phyloP scores from a whole-genome alignment of 2,888 invertebrate species.

The Cabera pusaria region DNA sequence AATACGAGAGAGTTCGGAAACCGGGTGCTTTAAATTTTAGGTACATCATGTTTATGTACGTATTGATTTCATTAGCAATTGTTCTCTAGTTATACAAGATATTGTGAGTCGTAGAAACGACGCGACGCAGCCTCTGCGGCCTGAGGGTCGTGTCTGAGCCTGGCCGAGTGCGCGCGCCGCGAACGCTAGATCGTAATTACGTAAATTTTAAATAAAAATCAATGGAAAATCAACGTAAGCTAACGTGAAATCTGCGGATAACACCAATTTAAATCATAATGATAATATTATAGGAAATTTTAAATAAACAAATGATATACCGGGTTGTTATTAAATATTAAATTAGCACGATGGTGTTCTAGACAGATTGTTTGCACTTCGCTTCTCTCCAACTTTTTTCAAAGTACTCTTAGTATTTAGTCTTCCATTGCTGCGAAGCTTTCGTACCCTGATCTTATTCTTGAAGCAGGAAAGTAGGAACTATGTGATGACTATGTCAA shows the following conservation, averaged over 20 bases:
- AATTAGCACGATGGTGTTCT: slow-evolving; percentile 59
- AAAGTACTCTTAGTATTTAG: slow-evolving; percentile 60
- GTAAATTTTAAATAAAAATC: slow-evolving; percentile 27
- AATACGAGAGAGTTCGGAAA: slow-evolving; percentile 81
- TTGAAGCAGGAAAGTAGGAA: slow-evolving; percentile 73
- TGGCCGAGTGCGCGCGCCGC: slow-evolving; percentile 17
- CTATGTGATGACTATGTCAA: slow-evolving; percentile 83
- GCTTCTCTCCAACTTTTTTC: slow-evolving; percentile 53
- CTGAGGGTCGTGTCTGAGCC: slow-evolving; percentile 18
- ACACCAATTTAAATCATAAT: slow-evolving; percentile 72
- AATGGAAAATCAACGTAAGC: slow-evolving; percentile 17
- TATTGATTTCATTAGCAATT: slow-evolving; percentile 74
- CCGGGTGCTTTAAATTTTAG: slow-evolving; percentile 81
- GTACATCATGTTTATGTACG: slow-evolving; percentile 72
- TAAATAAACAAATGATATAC: slow-evolving; percentile 55
- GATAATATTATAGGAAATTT: slow-evolving; percentile 53
- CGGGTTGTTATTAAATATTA: slow-evolving; percentile 60
- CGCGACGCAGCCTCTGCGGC: slow-evolving; percentile 19
- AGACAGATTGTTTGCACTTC: slow-evolving; percentile 61
- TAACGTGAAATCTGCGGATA: slow-evolving; percentile 52
- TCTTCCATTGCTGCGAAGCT: slow-evolving; percentile 78
- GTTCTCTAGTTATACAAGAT: slow-evolving; percentile 65
- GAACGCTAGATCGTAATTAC: slow-evolving; percentile 30
- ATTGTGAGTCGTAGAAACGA: slow-evolving; percentile 41
- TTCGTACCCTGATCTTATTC: slow-evolving; percentile 63